Conservation (phyloP, 2,797 vertebrate genomes). For the Echeneis naucrates region DNA sequence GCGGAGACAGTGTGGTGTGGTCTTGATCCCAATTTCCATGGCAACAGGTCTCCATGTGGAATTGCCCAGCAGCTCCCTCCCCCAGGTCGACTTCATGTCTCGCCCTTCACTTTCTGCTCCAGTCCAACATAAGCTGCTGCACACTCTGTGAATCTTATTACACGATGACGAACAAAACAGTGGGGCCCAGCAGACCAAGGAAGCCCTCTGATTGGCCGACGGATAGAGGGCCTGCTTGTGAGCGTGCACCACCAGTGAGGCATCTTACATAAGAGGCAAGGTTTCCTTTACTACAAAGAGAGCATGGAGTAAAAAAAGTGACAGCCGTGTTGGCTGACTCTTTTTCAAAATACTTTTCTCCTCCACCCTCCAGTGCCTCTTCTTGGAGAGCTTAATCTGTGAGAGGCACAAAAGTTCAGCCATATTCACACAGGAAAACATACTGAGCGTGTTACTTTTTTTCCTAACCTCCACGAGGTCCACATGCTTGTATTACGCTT, state of each 20-base stretch:
- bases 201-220: slow-evolving; percentile 60
- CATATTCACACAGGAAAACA: slow-evolving; percentile 13
- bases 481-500: background rate
- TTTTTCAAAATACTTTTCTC: slow-evolving; percentile 25
- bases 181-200: slow-evolving; percentile 17
- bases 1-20: slow-evolving; percentile 12
- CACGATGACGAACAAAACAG: slow-evolving; percentile 49
- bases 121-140: slow-evolving; percentile 25
- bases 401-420: background rate
- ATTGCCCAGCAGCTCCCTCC: slow-evolving; percentile 31
- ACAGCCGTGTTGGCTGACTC: slow-evolving; percentile 5
- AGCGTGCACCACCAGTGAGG: slow-evolving; percentile 46
- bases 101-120: slow-evolving; percentile 27
- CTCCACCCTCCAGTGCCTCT: background rate
- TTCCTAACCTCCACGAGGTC: background rate
- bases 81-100: slow-evolving; percentile 29
- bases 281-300: slow-evolving; percentile 23
- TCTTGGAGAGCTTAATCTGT: slow-evolving; percentile 31
- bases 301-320: slow-evolving; percentile 26
- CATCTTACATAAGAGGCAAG: slow-evolving; percentile 70
- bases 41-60: slow-evolving; percentile 57
- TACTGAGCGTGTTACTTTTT: background rate
- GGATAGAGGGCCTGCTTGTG: slow-evolving; percentile 22
- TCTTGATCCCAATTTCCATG: slow-evolving; percentile 44
- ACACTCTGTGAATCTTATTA: slow-evolving; percentile 58